A percentile compares a stretch with the other conserved stretches of the same genome.
Conservation (phyloP, 1,140 invertebrate genomes). For the Pseudomyrmex pallidus region DNA sequence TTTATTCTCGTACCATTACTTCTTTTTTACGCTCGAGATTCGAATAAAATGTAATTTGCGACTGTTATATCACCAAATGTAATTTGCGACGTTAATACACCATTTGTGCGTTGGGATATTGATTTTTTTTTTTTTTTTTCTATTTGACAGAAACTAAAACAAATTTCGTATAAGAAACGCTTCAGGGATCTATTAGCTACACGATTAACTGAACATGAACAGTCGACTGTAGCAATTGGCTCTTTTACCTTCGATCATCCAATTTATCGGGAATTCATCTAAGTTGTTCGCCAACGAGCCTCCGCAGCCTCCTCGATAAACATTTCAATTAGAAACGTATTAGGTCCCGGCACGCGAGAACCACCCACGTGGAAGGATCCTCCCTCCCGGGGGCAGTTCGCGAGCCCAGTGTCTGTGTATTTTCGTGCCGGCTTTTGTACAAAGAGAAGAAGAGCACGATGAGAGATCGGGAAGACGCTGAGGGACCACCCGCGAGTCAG, state of each 20-base stretch:
- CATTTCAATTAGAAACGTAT: constrained; percentile 82
- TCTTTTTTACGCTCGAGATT: neutral
- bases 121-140: too few relatives aligned
- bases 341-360: constrained; percentile 79
- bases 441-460: constrained; percentile 73
- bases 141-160: too few relatives aligned
- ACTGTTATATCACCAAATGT: neutral
- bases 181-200: neutral
- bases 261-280: constrained; percentile 51
- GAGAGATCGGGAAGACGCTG: constrained; percentile 72
- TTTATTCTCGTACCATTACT: constrained; percentile 1
- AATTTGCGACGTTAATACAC: too few relatives aligned
- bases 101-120: too few relatives aligned
- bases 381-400: constrained; percentile 75
- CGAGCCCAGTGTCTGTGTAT: constrained; percentile 78
- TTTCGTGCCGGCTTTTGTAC: constrained; percentile 75
- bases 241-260: constrained; percentile 35
- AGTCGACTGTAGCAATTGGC: neutral
- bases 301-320: constrained; percentile 67
- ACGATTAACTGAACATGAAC: neutral
- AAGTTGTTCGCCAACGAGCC: neutral
- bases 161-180: neutral
- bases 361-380: constrained; percentile 79
- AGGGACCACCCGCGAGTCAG: constrained; percentile 79
- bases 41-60: neutral